Base-by-base conservation (phyloP, 1,140 invertebrate species). In the Amphibalanus amphitrite region DNA sequence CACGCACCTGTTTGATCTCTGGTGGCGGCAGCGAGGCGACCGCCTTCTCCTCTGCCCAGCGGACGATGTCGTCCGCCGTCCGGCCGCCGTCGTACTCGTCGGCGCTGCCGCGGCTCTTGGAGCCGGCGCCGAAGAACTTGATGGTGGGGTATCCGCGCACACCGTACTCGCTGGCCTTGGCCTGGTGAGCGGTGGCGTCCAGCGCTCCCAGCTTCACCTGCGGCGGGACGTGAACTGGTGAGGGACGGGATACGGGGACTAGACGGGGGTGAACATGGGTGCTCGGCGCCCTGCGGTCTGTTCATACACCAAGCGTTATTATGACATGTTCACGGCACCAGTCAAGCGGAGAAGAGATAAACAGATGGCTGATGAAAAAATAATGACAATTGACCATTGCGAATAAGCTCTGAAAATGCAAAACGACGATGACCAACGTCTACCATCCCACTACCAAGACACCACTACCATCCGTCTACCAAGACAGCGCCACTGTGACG, bases 91-190 rank as follows among this genome's bases (percentile, higher is more conserved):
- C 82, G 78, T 85, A 87, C 17, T 87, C 85, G 72, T 80, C 76
- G 1, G 75, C 74, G 67, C 74, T 73, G 26, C 72, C 73, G 69
- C 74, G 74, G 71, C 86, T 83, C 79, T 93, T 95, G 73, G 87
- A 87, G 71, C 94, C 94, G 38, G 88, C 83, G 0, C 87, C 83
- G 83, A 99, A 99, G 79, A 89, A 88, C 82, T 99, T 99, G 73
- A 99, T 98, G 15, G 96, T 98, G 17, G 97, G 97, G 82, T 95
- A 99, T 0, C 97, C 96, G 76, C 89, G 86, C 47, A 99, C 87
- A 74, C 86, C 85, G 78, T 90, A 93, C 75, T 89, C 82, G 71
- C 83, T 82, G 0, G 90, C 91, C 82, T 92, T 93, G 6, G 82
- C 78, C 73, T 86, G 86, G 80, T 99, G 86, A 0, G 92, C 91